Evolutionary conservation across 2,888 invertebrate species (phyloP), one percentile per base, ranked within the genome.

Genomic region (Synergus umbraculus): DNA sequence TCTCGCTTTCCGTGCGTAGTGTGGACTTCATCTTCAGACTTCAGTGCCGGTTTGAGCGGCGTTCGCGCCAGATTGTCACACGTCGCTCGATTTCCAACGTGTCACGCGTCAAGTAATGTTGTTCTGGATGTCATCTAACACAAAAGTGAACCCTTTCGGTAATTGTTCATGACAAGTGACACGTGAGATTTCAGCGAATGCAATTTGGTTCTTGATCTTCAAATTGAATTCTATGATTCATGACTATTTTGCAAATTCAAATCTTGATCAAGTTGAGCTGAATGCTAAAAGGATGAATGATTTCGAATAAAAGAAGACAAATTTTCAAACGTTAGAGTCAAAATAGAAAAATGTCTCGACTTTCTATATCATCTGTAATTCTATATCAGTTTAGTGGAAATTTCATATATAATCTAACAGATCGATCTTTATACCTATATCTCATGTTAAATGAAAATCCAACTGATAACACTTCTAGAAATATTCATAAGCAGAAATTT

Each of bases 21-120:
- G 37, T 37, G 10, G 37, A 73, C 37, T 83, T 83, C 84, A 86
- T 22, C 22, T 66, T 66, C 66, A 18, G n/a, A 66, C 44, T 83
- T 83, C 84, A 86, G 86, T 87, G 85, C 85, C 86, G 86, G 85
- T 83, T 81, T 76, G 85, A 82, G 85, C 82, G 85, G 82, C 86
- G 84, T 85, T 83, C 84, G 86, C 80, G 85, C 83, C 84, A 84
- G 83, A 83, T 80, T 83, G 49, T 83, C 81, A 77, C 76, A 81
- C 73, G 78, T 41, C 78, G 80, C 80, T 76, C 78, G 77, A 77
- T 80, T 69, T 82, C 69, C 79, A 77, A 77, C 82, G 82, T 82
- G 79, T 79, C 83, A 84, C 81, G 82, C 83, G 83, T 76, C 80
- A 69, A 41, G 76, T 83, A 79, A 76, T 81, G 79, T 76, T 78